Conservation (phyloP, 2,113 vertebrate species). For the Albula goreensis region DNA sequence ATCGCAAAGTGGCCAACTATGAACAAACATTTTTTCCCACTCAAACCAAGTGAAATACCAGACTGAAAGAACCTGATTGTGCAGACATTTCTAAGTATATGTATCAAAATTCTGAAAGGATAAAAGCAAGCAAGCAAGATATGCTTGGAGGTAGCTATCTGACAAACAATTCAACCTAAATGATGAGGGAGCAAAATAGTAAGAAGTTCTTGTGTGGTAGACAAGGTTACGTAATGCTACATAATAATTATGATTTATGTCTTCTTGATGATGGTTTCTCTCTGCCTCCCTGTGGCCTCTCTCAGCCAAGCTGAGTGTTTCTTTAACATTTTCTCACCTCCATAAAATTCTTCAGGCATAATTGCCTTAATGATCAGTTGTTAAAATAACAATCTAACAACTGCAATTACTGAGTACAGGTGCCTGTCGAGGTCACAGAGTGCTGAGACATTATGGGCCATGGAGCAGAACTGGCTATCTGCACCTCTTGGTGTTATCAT, state of each 20-base stretch:
- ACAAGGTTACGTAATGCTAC: background rate
- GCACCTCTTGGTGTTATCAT: background rate
- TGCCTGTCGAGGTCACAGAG: background rate
- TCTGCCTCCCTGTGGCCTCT: background rate
- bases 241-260: constrained; percentile 8
- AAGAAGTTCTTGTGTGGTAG: background rate
- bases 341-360: background rate
- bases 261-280: background rate
- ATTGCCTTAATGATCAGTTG: constrained; percentile 11
- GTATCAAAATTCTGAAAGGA: background rate
- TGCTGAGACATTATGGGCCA: background rate
- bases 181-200: background rate
- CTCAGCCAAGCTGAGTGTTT: background rate
- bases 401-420: background rate
- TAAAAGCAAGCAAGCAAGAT: background rate
- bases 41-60: background rate
- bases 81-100: background rate
- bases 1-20: too few relatives aligned
- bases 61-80: background rate
- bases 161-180: background rate
- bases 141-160: background rate
- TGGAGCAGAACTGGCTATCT: background rate
- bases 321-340: background rate
- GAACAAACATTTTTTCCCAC: too few relatives aligned
- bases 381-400: background rate